Evolutionary conservation across 2,888 invertebrate genomes (phyloP).

Genomic region (Plebejus argus): DNA sequence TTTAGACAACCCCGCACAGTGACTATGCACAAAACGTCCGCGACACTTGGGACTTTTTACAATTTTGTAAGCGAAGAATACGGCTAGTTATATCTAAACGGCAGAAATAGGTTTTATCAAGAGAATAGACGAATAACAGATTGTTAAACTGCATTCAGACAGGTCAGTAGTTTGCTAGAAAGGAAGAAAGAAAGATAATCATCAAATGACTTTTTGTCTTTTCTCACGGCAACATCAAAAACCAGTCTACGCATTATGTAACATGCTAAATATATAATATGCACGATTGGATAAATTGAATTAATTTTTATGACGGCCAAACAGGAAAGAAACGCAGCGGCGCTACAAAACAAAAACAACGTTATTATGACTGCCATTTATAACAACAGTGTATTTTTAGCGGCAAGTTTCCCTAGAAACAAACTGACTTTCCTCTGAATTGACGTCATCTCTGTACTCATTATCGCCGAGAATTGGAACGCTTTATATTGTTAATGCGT

Average conservation of each 20-base stretch:
- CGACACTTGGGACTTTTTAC: background rate
- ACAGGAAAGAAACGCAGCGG: background rate
- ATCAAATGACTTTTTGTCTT: background rate
- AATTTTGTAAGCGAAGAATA: background rate
- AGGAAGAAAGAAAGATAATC: no score
- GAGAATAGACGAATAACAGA: background rate
- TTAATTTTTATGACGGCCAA: background rate
- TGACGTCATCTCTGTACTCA: background rate
- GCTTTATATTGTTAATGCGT: constrained; percentile 6
- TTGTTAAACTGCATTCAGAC: background rate
- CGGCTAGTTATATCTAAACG: background rate
- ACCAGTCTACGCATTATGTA: background rate
- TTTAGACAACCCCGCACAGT: background rate
- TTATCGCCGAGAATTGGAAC: background rate
- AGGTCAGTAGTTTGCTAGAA: background rate
- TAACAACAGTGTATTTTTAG: background rate
- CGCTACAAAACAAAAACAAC: background rate
- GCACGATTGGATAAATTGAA: background rate
- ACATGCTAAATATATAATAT: background rate
- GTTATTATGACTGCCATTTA: background rate
- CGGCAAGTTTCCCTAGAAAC: background rate
- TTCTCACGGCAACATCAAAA: background rate
- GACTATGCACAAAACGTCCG: background rate
- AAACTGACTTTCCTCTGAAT: background rate
- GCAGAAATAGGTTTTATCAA: background rate